phyloP scores from a whole-genome alignment of 2,113 vertebrate genomes.

The Ceyx margarethae region DNA sequence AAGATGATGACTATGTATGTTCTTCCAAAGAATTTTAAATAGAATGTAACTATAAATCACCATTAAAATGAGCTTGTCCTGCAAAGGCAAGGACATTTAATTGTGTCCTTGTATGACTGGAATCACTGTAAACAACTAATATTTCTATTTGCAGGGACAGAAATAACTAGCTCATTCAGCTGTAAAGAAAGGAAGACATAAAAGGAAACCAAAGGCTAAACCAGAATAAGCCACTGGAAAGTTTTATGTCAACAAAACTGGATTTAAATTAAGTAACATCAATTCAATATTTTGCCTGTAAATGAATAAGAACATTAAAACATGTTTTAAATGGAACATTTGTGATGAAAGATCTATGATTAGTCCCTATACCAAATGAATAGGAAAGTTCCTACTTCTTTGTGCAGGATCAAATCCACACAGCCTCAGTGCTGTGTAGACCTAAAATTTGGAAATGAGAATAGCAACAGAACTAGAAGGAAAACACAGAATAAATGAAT shows the following conservation, averaged over 20 bases:
- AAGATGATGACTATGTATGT: background rate
- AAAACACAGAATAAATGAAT: background rate
- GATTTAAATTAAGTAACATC: conserved; percentile 56
- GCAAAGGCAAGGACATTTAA: conserved; percentile 30
- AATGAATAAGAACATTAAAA: conserved; percentile 45
- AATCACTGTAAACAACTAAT: conserved; percentile 56
- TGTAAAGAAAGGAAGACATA: conserved; percentile 55
- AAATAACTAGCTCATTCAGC: conserved; percentile 56
- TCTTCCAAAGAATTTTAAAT: conserved; percentile 25
- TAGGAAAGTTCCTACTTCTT: background rate
- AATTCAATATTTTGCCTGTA: conserved; percentile 37
- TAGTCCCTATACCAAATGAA: background rate
- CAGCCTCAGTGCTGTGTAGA: background rate
- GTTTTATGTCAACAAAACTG: conserved; percentile 50
- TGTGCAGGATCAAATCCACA: background rate
- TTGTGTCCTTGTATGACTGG: conserved; percentile 48
- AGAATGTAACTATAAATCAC: conserved; percentile 40
- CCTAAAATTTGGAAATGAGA: background rate
- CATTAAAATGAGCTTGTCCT: conserved; percentile 17
- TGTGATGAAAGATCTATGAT: conserved; percentile 12
- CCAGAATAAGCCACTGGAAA: conserved; percentile 60
- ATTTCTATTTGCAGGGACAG: conserved; percentile 47
- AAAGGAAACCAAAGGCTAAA: conserved; percentile 61
- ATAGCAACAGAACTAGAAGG: background rate
- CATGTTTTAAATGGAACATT: conserved; percentile 22